These are phyloP conservation scores for Keiferia lycopersicella DNA, from an alignment of 2,888 invertebrate genomes.

Conservation along the genomic window DNA sequence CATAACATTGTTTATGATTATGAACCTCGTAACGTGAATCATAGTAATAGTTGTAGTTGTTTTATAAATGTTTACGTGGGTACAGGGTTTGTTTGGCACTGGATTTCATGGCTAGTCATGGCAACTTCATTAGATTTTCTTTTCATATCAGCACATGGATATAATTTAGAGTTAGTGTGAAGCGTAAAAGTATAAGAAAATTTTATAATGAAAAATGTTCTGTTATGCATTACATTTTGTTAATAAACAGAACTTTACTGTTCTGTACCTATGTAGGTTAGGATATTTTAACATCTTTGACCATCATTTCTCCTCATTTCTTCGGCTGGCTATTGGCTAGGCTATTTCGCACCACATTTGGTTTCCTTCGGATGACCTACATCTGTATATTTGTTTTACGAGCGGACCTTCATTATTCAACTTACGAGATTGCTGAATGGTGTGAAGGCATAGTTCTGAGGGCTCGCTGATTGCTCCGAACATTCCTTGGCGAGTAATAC, in stretches of 20 bases:
- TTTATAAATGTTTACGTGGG: background rate
- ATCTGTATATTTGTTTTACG: background rate
- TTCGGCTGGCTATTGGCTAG: background rate
- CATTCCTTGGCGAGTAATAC: conserved; percentile 48
- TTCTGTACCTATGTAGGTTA: background rate
- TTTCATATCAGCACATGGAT: too few species aligned
- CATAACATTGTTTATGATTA: conserved; percentile 14
- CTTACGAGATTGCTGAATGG: background rate
- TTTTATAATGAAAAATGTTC: too few species aligned
- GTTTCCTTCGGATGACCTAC: conserved; percentile 10
- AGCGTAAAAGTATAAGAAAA: too few species aligned
- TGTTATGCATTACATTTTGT: too few species aligned
- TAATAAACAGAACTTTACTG: background rate
- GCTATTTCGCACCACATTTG: background rate
- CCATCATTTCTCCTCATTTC: background rate
- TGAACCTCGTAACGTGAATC: conserved; percentile 10
- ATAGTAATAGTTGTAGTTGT: conserved; percentile 11
- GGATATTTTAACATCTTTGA: background rate
- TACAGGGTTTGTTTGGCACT: conserved; percentile 6
- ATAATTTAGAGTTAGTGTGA: too few species aligned
- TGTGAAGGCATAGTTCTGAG: background rate
- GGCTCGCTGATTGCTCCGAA: conserved; percentile 23
- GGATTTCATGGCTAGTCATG: conserved; percentile 1
- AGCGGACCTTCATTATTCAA: background rate
- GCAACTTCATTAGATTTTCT: too few species aligned